phyloP scores from a whole-genome alignment of 2,113 vertebrate species.

The Misgurnus mizolepis region DNA sequence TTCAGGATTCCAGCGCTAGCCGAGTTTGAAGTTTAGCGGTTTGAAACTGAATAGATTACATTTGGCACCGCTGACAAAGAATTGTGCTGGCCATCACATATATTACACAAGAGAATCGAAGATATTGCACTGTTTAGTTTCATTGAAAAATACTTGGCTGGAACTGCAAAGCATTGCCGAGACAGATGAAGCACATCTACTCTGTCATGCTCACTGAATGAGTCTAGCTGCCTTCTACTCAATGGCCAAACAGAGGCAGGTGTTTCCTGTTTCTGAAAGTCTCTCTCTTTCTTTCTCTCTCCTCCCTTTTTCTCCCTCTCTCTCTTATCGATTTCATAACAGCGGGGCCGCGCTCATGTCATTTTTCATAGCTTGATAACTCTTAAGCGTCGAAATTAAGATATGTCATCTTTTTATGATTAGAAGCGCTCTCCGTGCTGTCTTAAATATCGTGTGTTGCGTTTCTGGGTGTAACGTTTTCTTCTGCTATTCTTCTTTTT shows the following conservation, averaged over 20 bases:
- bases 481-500: conserved; percentile 15
- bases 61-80: conserved; percentile 50
- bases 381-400: conserved; percentile 31
- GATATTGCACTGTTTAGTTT: conserved; percentile 59
- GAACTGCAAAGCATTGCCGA: conserved; percentile 44
- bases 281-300: conserved; percentile 35
- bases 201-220: conserved; percentile 58
- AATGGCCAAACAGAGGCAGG: conserved; percentile 60
- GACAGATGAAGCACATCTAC: conserved; percentile 57
- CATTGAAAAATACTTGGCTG: conserved; percentile 60
- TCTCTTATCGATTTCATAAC: conserved; percentile 37
- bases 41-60: conserved; percentile 49
- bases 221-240: conserved; percentile 54
- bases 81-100: conserved; percentile 50
- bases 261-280: conserved; percentile 59
- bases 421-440: not conserved
- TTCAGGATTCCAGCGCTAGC: conserved; percentile 36
- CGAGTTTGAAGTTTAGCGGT: conserved; percentile 44
- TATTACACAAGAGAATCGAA: conserved; percentile 53
- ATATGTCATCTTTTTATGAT: conserved; percentile 10
- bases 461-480: conserved; percentile 5
- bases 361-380: conserved; percentile 40
- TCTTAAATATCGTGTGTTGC: conserved; percentile 18
- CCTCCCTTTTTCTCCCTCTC: not conserved
- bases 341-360: conserved; percentile 8